Conservation (phyloP, 2,888 invertebrate species). For the Alloplasta piceator region DNA sequence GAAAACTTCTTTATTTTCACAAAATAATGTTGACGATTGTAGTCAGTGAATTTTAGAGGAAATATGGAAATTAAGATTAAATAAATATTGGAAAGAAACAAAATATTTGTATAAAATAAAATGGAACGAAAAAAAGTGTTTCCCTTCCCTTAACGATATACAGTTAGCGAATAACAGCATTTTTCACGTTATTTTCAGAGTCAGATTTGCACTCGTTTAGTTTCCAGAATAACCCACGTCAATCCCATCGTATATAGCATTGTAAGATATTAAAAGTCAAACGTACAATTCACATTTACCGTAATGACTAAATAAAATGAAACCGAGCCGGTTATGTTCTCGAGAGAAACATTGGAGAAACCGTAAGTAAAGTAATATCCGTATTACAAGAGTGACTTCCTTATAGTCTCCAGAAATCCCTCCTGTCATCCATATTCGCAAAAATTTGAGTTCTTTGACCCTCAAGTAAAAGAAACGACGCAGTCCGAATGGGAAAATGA, state of each 20-base stretch:
- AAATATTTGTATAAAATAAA: neutral
- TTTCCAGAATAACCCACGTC: conserved; percentile 39
- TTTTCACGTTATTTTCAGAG: conserved; percentile 11
- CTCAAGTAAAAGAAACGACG: conserved; percentile 2
- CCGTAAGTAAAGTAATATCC: conserved; percentile 21
- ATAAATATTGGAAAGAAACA: neutral
- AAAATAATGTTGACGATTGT: too few relatives aligned
- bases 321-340: conserved; percentile 15
- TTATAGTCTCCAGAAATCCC: conserved; percentile 16
- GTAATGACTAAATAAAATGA: conserved; percentile 35
- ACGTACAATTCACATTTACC: neutral
- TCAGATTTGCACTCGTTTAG: conserved; percentile 9
- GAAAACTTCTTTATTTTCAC: too few relatives aligned
- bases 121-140: neutral
- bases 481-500: conserved; percentile 16
- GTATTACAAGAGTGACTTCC: conserved; percentile 43
- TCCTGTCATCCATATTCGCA: conserved; percentile 45
- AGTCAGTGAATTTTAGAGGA: too few relatives aligned
- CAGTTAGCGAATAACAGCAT: too few relatives aligned
- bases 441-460: conserved; percentile 58
- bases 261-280: neutral
- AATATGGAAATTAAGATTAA: too few relatives aligned
- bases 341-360: conserved; percentile 30
- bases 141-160: neutral
- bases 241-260: conserved; percentile 7